A percentile compares a stretch with the other conserved stretches of the same genome.
These are phyloP conservation scores for Pygocentrus nattereri DNA, from an alignment of 2,797 vertebrate species.

Conservation along the genomic window DNA sequence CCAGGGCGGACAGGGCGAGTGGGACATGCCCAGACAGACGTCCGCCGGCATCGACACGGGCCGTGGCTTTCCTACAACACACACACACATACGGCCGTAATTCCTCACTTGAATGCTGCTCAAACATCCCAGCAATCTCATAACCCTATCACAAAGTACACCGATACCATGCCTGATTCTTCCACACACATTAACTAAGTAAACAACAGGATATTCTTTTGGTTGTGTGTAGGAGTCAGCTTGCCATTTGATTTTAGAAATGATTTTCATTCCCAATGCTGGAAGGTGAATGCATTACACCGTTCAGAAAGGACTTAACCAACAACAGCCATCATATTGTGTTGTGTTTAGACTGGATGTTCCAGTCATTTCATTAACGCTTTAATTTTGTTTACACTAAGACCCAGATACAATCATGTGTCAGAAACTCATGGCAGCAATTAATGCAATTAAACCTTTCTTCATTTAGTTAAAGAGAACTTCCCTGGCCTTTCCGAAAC, in stretches of 20 bases:
- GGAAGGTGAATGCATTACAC: neutral
- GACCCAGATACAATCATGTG: too few relatives aligned
- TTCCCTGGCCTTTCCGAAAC: too few relatives aligned
- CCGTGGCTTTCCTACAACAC: constrained; percentile 86
- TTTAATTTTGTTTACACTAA: too few relatives aligned
- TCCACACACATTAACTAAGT: neutral
- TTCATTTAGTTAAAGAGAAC: too few relatives aligned
- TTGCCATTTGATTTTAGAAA: too few relatives aligned
- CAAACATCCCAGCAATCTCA: constrained; percentile 27
- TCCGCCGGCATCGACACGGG: constrained; percentile 95
- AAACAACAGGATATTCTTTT: neutral
- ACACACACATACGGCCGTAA: neutral
- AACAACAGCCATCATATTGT: too few relatives aligned
- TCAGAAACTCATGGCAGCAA: too few relatives aligned
- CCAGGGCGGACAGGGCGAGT: constrained; percentile 80
- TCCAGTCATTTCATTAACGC: too few relatives aligned
- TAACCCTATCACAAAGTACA: constrained; percentile 1
- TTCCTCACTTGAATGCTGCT: constrained; percentile 19
- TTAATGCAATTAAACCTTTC: too few relatives aligned
- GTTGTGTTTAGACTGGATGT: too few relatives aligned
- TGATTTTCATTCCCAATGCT: neutral
- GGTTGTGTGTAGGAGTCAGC: too few relatives aligned
- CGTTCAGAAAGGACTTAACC: neutral
- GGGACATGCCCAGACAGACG: constrained; percentile 80
- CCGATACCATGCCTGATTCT: neutral